Conservation (phyloP, 2,888 invertebrate species). For the Matsumyia berberina region DNA sequence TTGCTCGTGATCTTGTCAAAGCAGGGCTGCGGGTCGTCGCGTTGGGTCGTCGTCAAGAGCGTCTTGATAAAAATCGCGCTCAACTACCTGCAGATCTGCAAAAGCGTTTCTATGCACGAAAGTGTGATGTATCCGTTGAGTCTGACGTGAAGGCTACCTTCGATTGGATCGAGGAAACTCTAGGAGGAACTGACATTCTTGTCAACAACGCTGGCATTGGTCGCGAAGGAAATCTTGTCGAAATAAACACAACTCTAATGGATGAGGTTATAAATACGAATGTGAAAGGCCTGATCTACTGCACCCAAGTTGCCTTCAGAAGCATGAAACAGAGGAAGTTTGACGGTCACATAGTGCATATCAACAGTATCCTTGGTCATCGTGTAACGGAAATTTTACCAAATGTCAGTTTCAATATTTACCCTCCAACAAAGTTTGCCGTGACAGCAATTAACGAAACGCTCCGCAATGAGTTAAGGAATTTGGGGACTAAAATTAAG, state of each 20-base stretch:
- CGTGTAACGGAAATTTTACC: too few relatives aligned
- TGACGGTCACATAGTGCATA: constrained; percentile 84
- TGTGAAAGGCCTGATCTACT: constrained; percentile 82
- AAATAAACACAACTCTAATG: constrained; percentile 25
- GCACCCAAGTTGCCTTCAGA: constrained; percentile 83
- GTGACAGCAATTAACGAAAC: constrained; percentile 80
- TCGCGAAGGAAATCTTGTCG: constrained; percentile 77
- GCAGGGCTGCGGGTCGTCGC: constrained; percentile 86
- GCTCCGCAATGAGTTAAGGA: constrained; percentile 81
- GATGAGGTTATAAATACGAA: constrained; percentile 82
- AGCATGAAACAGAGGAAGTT: constrained; percentile 83
- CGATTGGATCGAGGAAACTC: constrained; percentile 83
- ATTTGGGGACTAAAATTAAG: constrained; percentile 80
- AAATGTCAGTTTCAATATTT: constrained; percentile 71
- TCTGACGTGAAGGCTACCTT: constrained; percentile 85
- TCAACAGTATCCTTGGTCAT: constrained; percentile 80
- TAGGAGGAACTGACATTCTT: constrained; percentile 86
- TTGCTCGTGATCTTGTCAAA: constrained; percentile 84
- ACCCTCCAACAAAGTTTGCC: constrained; percentile 77
- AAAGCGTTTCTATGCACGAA: constrained; percentile 69
- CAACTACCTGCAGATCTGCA: constrained; percentile 76
- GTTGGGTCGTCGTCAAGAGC: constrained; percentile 85
- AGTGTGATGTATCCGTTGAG: constrained; percentile 85
- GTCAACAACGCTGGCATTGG: constrained; percentile 86
- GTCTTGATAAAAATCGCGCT: constrained; percentile 81